Conservation (phyloP, 2,888 invertebrate genomes). For the Amiota mariae region DNA sequence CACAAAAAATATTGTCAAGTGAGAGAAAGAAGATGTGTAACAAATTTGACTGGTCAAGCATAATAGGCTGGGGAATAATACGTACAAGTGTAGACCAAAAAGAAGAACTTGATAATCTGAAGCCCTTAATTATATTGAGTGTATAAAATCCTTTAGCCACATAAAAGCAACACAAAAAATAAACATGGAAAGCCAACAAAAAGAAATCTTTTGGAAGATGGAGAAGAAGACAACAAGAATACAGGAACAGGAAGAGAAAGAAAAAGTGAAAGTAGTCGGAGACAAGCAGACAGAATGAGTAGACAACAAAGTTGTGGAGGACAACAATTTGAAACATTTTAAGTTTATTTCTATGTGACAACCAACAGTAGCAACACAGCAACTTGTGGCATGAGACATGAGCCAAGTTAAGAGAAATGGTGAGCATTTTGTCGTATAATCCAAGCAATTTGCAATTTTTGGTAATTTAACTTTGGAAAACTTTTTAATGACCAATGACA, state of each 20-base stretch:
- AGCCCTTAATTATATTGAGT: slow-evolving; percentile 71
- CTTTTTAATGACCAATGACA: slow-evolving; percentile 61
- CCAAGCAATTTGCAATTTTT: slow-evolving; percentile 72
- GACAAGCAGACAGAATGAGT: slow-evolving; percentile 32
- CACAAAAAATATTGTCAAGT: slow-evolving; percentile 54
- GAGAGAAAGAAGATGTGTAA: slow-evolving; percentile 5
- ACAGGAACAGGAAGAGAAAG: slow-evolving; percentile 40
- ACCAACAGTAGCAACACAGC: not conserved
- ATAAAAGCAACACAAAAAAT: slow-evolving; percentile 47
- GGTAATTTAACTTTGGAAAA: slow-evolving; percentile 70
- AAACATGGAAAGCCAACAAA: slow-evolving; percentile 12
- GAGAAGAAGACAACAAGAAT: slow-evolving; percentile 30
- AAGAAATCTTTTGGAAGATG: not conserved
- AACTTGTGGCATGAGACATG: slow-evolving; percentile 19
- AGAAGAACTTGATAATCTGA: slow-evolving; percentile 52
- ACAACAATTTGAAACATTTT: slow-evolving; percentile 46
- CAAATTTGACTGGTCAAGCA: slow-evolving; percentile 8
- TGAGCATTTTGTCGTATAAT: slow-evolving; percentile 50
- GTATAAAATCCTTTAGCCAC: slow-evolving; percentile 69
- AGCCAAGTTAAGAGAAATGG: not conserved
- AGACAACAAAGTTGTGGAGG: slow-evolving; percentile 12
- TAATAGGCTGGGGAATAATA: slow-evolving; percentile 2
- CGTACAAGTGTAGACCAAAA: slow-evolving; percentile 30
- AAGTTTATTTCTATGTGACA: slow-evolving; percentile 16
- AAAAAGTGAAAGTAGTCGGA: slow-evolving; percentile 60